Base-by-base conservation (phyloP, 1,140 invertebrate genomes). In the Pogonomyrmex barbatus region DNA sequence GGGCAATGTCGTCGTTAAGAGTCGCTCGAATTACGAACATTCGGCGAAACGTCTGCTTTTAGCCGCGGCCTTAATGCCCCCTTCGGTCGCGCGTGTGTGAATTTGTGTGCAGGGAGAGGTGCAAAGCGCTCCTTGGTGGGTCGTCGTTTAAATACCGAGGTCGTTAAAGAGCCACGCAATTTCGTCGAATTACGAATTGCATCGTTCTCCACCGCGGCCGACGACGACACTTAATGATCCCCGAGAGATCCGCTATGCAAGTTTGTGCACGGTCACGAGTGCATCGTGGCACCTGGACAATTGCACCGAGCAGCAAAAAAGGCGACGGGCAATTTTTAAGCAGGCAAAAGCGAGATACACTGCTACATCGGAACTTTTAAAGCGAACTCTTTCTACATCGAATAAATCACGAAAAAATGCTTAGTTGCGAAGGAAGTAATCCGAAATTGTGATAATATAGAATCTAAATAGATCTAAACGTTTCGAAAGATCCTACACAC, bases 11-110 rank as follows among this genome's bases (percentile, higher is more conserved):
- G 87, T 91, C 87, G 88, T 90, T 90, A 90, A 83, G 75, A 86
- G 89, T 83, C 87, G 87, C 86, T 86, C 88, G 86, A 89, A 91
- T 90, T 89, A 86, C 88, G 58, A 85, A 89, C 76, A 89, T 87
- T 90, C 76, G 87, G 78, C 78, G 24, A 24, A 70, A 76, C 42
- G 79, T 88, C 78, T 47, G 52, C 54, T 70, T 77, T 88, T 88
- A 84, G 54, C 17, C 76, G 75, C 52, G 60, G 58, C 36, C 62
- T 88, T 87, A 88, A 88, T 87, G 70, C 76, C 47, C 52, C 30
- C 62, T 62, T 76, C 17, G 77, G 8, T 10, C 45, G 24, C 68
- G 63, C n/a, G 62, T 12, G 42, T 47, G 42, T 8, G 30, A 14
- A 14, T 10, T 42, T 12, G 73, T 47, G 68, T 12, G 33, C 47